Evolutionary conservation across 2,888 invertebrate genomes (phyloP).

Genomic region (Heliconius ismenius): DNA sequence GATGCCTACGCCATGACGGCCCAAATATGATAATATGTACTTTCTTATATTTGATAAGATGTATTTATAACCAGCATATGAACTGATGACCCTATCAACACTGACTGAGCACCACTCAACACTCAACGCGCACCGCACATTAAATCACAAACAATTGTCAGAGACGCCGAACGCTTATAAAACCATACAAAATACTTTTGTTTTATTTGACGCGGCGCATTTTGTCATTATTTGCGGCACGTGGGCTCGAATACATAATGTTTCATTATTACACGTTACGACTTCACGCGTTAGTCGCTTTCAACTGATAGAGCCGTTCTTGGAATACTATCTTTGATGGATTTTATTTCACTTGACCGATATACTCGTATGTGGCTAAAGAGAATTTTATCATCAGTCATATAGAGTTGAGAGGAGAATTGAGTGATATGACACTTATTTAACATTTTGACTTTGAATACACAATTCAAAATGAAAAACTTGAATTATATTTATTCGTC

Average conservation of each 20-base stretch:
- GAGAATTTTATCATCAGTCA: not conserved
- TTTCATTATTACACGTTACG: slow-evolving; percentile 77
- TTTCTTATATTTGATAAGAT: too few species aligned
- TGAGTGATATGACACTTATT: not conserved
- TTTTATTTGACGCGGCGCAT: slow-evolving; percentile 65
- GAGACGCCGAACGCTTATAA: slow-evolving; percentile 72
- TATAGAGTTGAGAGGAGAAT: not conserved
- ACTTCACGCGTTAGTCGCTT: slow-evolving; percentile 75
- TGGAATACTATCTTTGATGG: slow-evolving; percentile 69
- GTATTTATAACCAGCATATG: not conserved
- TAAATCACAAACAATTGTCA: slow-evolving; percentile 49
- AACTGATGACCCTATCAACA: not conserved
- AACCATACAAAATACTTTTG: slow-evolving; percentile 66
- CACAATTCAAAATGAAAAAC: too few species aligned
- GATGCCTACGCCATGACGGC: not conserved
- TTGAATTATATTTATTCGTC: too few species aligned
- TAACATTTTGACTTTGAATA: not conserved
- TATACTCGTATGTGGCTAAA: not conserved
- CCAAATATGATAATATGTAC: not conserved
- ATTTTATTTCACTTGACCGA: slow-evolving; percentile 20
- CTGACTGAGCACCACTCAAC: not conserved
- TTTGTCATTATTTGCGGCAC: slow-evolving; percentile 77
- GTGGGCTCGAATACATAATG: slow-evolving; percentile 80
- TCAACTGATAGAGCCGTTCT: slow-evolving; percentile 76
- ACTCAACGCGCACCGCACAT: slow-evolving; percentile 36